Evolutionary conservation across 2,797 vertebrate genomes (phyloP), one percentile per base, ranked within the genome.

Genomic region (Neomorphus geoffroyi): DNA sequence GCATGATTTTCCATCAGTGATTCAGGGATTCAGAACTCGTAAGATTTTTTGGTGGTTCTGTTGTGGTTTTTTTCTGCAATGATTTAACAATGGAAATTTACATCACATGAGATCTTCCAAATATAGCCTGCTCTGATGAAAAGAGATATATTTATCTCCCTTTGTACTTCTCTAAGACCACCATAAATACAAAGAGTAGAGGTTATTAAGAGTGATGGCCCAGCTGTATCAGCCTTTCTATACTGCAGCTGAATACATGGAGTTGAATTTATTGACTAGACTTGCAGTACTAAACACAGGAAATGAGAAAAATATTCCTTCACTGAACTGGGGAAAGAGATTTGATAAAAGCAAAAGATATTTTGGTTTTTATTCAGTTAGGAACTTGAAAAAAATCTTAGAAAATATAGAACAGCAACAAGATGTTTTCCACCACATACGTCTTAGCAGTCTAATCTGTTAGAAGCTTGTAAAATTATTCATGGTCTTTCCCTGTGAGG

Each of bases 101-200:
- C 58, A 45, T 93, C 85, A 93, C 65, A 83, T 66, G 62, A 92
- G 19, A 45, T 69, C 73, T 84, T 92, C 79, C 90, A 96, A 92
- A 95, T 88, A 93, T 64, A 92, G 73, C 28, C 32, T 2, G 7
- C 51, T 37, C 82, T 90, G 80, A 95, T 88, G 89, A 91, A 79
- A 90, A 74, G 28, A 87, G 89, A 90, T 94, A 72, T 66, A 90
- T 94, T 92, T 94, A 86, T 53, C 85, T 90, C 35, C 39, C 39
- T 94, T 79, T 86, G 69, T 93, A 56, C 50, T 82, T 86, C 51
- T 81, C 48, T 75, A 88, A 79, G 84, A 90, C 87, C 87, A 96
- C 79, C 75, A 74, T 30, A 80, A 57, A 78, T 41, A 86, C n/a
- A 79, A 93, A 86, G 53, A 91, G 43, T 48, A 79, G 66, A 92